phyloP scores from a whole-genome alignment of 2,888 invertebrate genomes.

The Scaptomyza tumidula region DNA sequence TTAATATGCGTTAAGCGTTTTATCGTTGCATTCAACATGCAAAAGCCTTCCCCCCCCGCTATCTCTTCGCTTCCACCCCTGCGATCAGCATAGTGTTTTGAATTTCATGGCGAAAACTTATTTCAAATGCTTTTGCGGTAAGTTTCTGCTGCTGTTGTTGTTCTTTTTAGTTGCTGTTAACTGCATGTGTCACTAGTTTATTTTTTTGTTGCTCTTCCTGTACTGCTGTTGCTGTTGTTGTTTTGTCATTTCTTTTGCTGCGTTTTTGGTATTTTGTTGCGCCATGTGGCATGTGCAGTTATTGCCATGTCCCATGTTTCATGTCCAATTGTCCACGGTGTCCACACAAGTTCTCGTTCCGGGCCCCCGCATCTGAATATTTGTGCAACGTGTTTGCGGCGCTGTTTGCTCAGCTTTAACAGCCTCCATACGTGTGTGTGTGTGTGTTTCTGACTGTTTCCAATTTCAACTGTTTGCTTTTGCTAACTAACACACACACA shows the following conservation, averaged over 20 bases:
- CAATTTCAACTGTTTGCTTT: constrained; percentile 66
- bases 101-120: constrained; percentile 54
- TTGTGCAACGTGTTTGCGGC: constrained; percentile 78
- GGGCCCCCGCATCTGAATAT: constrained; percentile 64
- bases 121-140: constrained; percentile 65
- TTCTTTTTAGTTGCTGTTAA: constrained; percentile 34
- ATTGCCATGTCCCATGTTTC: constrained; percentile 45
- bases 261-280: constrained; percentile 54
- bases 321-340: constrained; percentile 44
- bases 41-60: constrained; percentile 49
- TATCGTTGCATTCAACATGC: constrained; percentile 73
- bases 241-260: constrained; percentile 50
- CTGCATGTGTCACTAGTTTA: constrained; percentile 53
- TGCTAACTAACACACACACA: constrained; percentile 25
- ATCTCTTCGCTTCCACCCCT: background rate
- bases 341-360: constrained; percentile 30
- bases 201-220: constrained; percentile 5
- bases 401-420: constrained; percentile 72
- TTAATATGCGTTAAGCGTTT: constrained; percentile 79
- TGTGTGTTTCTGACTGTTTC: constrained; percentile 45
- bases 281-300: constrained; percentile 59
- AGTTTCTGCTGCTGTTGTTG: constrained; percentile 18
- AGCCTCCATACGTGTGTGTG: constrained; percentile 20
- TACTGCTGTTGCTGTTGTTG: constrained; percentile 18
- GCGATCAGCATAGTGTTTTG: constrained; percentile 40